phyloP scores from a whole-genome alignment of 92 coral and sea anemone species.

The Porites lobata region DNA sequence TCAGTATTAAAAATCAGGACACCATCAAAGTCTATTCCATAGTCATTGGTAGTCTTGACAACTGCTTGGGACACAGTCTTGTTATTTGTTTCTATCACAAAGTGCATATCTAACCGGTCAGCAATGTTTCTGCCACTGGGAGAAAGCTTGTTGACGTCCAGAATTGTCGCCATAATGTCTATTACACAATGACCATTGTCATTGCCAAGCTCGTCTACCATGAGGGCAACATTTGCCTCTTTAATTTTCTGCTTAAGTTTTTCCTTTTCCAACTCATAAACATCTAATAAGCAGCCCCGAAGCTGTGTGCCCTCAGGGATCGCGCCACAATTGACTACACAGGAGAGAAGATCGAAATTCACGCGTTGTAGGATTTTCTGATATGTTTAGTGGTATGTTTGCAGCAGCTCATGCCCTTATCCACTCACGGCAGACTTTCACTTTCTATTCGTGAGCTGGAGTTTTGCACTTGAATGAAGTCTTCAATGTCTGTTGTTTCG shows the following conservation, averaged over 20 bases:
- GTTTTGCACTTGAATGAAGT: constrained; percentile 21
- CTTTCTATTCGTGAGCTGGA: constrained; percentile 16
- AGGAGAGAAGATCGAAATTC: constrained; percentile 34
- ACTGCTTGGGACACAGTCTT: constrained; percentile 29
- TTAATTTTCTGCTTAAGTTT: constrained; percentile 49
- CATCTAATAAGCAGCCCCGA: constrained; percentile 40
- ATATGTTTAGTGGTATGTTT: constrained; percentile 58
- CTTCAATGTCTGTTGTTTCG: neutral
- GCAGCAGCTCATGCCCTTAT: constrained; percentile 60
- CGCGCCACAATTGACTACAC: constrained; percentile 57
- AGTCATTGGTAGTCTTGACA: constrained; percentile 64
- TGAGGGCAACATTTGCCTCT: constrained; percentile 42
- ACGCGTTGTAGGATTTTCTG: constrained; percentile 51
- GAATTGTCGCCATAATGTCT: constrained; percentile 60
- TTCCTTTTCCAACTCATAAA: constrained; percentile 44
- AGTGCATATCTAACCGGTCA: constrained; percentile 60
- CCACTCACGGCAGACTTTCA: constrained; percentile 62
- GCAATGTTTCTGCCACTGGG: constrained; percentile 53
- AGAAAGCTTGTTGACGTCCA: constrained; percentile 57
- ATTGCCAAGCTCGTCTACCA: constrained; percentile 54
- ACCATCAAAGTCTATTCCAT: constrained; percentile 64
- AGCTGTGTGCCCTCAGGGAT: constrained; percentile 57
- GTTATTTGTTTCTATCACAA: constrained; percentile 25
- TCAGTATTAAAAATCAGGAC: constrained; percentile 70
- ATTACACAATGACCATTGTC: constrained; percentile 53